Evolutionary conservation across 2,888 invertebrate genomes (phyloP).

Genomic region (Pteria penguin): DNA sequence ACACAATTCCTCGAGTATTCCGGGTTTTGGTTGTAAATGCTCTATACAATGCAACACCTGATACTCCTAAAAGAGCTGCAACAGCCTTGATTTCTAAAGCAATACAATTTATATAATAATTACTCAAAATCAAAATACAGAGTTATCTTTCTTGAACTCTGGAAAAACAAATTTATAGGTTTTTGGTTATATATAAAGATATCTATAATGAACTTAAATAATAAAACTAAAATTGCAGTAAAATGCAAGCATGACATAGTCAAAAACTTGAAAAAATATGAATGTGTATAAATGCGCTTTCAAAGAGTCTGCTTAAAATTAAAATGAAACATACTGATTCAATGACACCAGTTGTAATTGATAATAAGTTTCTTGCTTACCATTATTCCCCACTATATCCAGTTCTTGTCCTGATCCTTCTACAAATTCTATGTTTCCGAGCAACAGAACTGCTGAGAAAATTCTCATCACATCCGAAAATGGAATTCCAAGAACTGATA

Average conservation of each 20-base stretch:
- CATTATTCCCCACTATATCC: slow-evolving; percentile 84
- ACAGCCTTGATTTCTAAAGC: slow-evolving; percentile 89
- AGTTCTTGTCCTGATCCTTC: slow-evolving; percentile 84
- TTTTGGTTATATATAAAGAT: too few relatives aligned
- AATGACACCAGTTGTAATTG: not conserved
- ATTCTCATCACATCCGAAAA: slow-evolving; percentile 96
- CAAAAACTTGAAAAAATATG: not conserved
- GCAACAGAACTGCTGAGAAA: slow-evolving; percentile 91
- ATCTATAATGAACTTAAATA: too few relatives aligned
- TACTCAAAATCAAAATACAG: too few relatives aligned
- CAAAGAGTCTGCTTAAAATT: not conserved
- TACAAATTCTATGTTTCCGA: slow-evolving; percentile 94
- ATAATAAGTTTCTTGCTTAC: slow-evolving; percentile 58
- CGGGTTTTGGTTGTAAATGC: slow-evolving; percentile 90
- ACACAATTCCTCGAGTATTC: slow-evolving; percentile 88
- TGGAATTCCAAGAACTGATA: slow-evolving; percentile 91
- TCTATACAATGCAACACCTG: slow-evolving; percentile 87
- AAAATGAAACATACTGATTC: not conserved
- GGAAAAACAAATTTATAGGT: too few relatives aligned
- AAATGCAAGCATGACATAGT: too few relatives aligned
- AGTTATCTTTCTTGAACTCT: too few relatives aligned
- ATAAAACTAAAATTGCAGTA: too few relatives aligned
- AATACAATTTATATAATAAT: not conserved
- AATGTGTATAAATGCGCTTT: not conserved
- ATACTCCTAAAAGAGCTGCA: slow-evolving; percentile 90